A percentile compares a stretch with the other conserved stretches of the same genome.
Conservation (phyloP, 2,113 vertebrate genomes). For the Aleadryas rufinucha region DNA sequence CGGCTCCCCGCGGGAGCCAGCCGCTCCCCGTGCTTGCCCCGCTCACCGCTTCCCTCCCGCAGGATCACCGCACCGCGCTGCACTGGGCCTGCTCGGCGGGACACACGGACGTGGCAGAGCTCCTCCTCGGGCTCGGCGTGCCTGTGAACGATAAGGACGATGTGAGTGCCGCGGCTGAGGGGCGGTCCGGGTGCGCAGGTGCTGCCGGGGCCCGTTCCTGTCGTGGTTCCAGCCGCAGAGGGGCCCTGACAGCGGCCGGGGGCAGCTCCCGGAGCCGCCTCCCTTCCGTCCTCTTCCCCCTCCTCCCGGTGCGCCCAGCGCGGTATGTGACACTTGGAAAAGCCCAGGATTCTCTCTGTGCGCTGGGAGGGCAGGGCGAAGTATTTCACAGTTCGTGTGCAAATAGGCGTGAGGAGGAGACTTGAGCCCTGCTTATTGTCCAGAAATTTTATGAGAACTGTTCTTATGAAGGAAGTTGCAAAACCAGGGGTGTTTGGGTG, state of each 20-base stretch:
- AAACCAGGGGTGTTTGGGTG: accelerated
- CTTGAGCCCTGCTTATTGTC: background rate
- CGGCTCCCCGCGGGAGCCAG: background rate
- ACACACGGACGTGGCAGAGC: constrained; percentile 82
- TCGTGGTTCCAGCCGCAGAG: accelerated
- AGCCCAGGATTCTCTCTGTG: accelerated
- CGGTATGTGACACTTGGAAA: accelerated
- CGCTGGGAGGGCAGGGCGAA: accelerated
- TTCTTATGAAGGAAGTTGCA: background rate
- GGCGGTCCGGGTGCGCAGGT: background rate
- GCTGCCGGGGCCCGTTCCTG: background rate
- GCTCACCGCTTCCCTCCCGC: background rate
- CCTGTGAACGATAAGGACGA: constrained; percentile 90
- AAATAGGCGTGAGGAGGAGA: too few relatives aligned
- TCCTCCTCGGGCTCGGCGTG: constrained; percentile 84
- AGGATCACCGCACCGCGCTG: constrained; percentile 88
- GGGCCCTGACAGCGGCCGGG: background rate
- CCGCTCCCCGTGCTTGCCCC: background rate
- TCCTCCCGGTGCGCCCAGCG: accelerated
- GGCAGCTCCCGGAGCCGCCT: background rate
- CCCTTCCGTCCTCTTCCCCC: background rate
- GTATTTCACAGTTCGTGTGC: background rate
- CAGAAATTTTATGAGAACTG: background rate
- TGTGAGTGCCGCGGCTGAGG: constrained; percentile 71
- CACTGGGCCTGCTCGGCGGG: constrained; percentile 98